Evolutionary conservation across 1,140 invertebrate species (phyloP).

Genomic region (Pachyrhynchus sulphureomaculatus): DNA sequence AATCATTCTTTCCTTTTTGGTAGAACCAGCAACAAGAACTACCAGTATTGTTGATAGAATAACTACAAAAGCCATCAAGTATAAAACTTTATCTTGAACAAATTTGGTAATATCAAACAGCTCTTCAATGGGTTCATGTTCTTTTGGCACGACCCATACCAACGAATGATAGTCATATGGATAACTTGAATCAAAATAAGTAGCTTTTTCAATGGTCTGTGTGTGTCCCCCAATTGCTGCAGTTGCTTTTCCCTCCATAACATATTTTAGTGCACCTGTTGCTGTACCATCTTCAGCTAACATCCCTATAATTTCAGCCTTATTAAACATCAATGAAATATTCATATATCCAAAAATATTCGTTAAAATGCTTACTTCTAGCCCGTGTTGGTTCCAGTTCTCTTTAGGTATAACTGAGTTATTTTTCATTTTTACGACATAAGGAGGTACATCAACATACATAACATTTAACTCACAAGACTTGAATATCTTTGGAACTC

Average conservation of each 20-base stretch:
- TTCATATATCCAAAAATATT: constrained; percentile 24
- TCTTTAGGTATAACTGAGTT: neutral
- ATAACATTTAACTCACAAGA: constrained; percentile 35
- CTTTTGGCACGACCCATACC: constrained; percentile 18
- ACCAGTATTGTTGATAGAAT: neutral
- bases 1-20: neutral
- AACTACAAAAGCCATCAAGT: neutral
- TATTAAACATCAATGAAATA: constrained; percentile 7
- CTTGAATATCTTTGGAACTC: constrained; percentile 37
- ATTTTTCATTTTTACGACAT: constrained; percentile 23
- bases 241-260: constrained; percentile 1
- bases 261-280: constrained; percentile 6
- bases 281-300: constrained; percentile 4
- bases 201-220: constrained; percentile 5
- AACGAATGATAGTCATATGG: constrained; percentile 8
- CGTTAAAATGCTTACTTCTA: constrained; percentile 18
- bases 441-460: constrained; percentile 33
- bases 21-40: neutral
- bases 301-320: constrained; percentile 1
- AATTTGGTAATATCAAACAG: neutral
- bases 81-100: constrained; percentile 20
- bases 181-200: constrained; percentile 12
- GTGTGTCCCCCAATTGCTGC: constrained; percentile 16
- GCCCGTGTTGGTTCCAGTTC: constrained; percentile 9
- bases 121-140: neutral